phyloP scores from a whole-genome alignment of 2,888 invertebrate species.

The Leptinotarsa juncta region DNA sequence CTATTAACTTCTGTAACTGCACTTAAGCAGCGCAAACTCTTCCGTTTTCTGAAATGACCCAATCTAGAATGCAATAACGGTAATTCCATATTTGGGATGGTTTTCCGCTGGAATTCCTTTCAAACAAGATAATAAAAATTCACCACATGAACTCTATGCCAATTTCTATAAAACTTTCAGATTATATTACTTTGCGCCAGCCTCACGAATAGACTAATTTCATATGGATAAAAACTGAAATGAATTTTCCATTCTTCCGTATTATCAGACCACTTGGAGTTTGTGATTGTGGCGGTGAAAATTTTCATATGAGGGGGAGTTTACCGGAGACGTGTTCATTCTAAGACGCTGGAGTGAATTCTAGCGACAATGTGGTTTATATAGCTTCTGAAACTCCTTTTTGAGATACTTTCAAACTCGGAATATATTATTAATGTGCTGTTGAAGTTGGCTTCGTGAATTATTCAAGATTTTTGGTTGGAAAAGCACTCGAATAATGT shows the following conservation, averaged over 20 bases:
- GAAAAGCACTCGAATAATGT: neutral
- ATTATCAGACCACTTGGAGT: constrained; percentile 11
- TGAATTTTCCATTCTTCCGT: constrained; percentile 23
- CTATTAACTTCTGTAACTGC: neutral
- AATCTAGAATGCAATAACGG: constrained; percentile 16
- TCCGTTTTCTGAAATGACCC: constrained; percentile 8
- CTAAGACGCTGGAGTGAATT: neutral
- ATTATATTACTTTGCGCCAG: constrained; percentile 23
- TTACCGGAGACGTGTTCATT: neutral
- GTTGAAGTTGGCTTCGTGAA: neutral
- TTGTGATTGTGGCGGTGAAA: constrained; percentile 15
- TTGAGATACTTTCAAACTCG: neutral
- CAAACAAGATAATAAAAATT: constrained; percentile 26
- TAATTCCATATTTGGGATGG: constrained; percentile 12
- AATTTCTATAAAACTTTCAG: constrained; percentile 30
- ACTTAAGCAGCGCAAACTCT: neutral
- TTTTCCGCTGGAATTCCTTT: neutral
- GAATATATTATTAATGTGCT: neutral
- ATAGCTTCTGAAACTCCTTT: constrained; percentile 1
- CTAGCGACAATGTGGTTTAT: constrained; percentile 11
- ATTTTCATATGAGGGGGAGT: constrained; percentile 7
- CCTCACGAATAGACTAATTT: constrained; percentile 14
- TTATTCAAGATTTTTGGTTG: neutral
- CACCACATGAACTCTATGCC: constrained; percentile 28
- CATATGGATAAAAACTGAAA: constrained; percentile 20